Base-by-base conservation (phyloP, 1,140 invertebrate genomes). In the Hyposmocoma kahamanoa region DNA sequence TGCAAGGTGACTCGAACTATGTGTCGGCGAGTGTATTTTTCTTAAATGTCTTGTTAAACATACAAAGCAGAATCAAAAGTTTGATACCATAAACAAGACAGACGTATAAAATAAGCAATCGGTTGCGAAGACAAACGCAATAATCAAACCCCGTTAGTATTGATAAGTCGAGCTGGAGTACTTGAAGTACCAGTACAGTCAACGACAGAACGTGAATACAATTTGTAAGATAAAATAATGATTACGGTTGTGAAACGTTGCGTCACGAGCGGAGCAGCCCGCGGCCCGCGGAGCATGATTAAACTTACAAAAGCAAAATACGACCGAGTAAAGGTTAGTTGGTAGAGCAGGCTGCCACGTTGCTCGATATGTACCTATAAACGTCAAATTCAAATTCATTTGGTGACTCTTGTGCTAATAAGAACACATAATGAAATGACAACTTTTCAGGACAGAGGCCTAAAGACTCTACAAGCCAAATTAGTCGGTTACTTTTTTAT, bases 211-310 rank as follows among this genome's bases (percentile, higher is more conserved):
- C 72, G 66, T 68, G 73, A 73, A 78, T 72, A 82, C 80, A 82
- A 84, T 82, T 84, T 84, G 78, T 75, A 73, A 82, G 80, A 84
- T 80, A 82, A 82, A 84, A 77, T 84, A 82, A 84, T 81, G 77
- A 79, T 80, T 79, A 73, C 70, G 64, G 53, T 84, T 84, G 72
- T 76, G 77, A 84, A 84, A 84, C 62, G 56, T 80, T 81, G 76
- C 77, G 77, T 84, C 81, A 84, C 81, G 77, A 84, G 51, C 71
- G 53, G 45, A 56, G 67, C 59, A 47, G 64, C 62, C 48, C 66
- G 70, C 78, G 79, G 47, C 54, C 72, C 58, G 50, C 66, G 62
- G 49, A 68, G 71, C 78, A 81, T 81, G 73, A 80, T 84, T 83
- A 84, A 81, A 81, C 81, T 84, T 83, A 79, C 81, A 83, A 83